Base-by-base conservation (phyloP, 2,797 vertebrate genomes). In the Chaunax sp. region DNA sequence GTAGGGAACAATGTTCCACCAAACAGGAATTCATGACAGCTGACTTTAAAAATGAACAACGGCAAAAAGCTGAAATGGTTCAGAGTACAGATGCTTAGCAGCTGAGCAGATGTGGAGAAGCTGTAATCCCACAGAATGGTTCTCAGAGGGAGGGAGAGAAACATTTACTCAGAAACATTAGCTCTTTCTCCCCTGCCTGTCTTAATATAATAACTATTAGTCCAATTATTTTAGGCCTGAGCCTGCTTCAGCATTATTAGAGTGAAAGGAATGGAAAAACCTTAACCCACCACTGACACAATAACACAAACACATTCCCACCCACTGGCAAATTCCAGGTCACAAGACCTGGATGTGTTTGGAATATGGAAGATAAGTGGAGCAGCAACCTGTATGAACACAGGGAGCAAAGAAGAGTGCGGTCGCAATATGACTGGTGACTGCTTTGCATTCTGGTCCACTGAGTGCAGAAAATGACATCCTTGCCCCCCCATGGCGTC, bases 61-160 rank as follows among this genome's bases (percentile, higher is more conserved):
- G 72, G 72, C 74, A 55, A 40, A 76, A 64, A 72, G 69, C 43
- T 70, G 62, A 86, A 90, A 86, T 83, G 61, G 80, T 66, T 69
- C 72, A 60, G 69, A 56, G 70, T 70, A 79, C 80, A 89, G 88
- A 82, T 78, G 75, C 90, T 89, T 82, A 81, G 73, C 58, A 58
- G 76, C 72, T 81, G 78, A 85, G 72, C 40, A 50, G 58, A 77
- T 80, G 80, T 64, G 81, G 69, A 80, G 71, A 61, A 52, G 67
- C 73, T 64, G 52, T 85, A 81, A 88, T 88, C 75, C 77, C 62
- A 57, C 18, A 69, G 74, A 84, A 40, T 25, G 7, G 49, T 71
- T 70, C 63, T 68, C 64, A 49, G 41, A 66, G 50, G 54, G 66
- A 54, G 61, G 53, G 59, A 72, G 55, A 26, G 46, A 78, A 70